Base-by-base conservation (phyloP, 2,888 invertebrate genomes). In the Synanthedon myopaeformis region DNA sequence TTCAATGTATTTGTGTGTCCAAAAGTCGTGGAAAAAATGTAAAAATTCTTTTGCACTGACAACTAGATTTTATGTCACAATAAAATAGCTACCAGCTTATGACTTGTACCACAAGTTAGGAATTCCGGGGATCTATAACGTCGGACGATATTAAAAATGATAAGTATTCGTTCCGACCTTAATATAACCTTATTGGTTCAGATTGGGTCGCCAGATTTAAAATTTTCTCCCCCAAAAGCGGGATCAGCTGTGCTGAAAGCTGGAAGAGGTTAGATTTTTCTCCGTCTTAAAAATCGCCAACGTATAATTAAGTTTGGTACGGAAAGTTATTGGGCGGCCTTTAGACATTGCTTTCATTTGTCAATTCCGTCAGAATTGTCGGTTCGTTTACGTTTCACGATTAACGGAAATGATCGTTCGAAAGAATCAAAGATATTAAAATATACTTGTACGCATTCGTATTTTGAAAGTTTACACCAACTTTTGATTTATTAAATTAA, bases 121-220 rank as follows among this genome's bases (percentile, higher is more conserved):
- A 63, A 69, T 66, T 57, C 60, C 56, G 57, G 56, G 58, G 59
- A 54, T 58, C 56, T 53, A 53, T 54, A 54, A 57, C 58, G 62
- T 52, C 56, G 59, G 64, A 59, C 64, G 66, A 69, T 70, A 70
- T 70, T 70, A 69, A 70, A 63, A 70, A 70, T 70, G 67, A 69
- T 66, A 68, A 69, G 70, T 69, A 69, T 70, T 66, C 64, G 57
- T 55, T 54, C 57, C 57, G 55, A 54, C 58, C 64, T 54, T 69
- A 67, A 69, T 68, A 66, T 59, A 64, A 60, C 61, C 64, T 63
- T 65, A 67, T 66, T 65, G 64, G 65, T 59, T 56, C 56, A 64
- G 65, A 68, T 68, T 67, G 59, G 59, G 60, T 41, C 50, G 56
- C 50, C 53, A 59, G 59, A 60, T 64, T 67, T 63, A 59, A 63